These are phyloP conservation scores for Sphaeramia orbicularis DNA, from an alignment of 2,797 vertebrate genomes.

Conservation along the genomic window DNA sequence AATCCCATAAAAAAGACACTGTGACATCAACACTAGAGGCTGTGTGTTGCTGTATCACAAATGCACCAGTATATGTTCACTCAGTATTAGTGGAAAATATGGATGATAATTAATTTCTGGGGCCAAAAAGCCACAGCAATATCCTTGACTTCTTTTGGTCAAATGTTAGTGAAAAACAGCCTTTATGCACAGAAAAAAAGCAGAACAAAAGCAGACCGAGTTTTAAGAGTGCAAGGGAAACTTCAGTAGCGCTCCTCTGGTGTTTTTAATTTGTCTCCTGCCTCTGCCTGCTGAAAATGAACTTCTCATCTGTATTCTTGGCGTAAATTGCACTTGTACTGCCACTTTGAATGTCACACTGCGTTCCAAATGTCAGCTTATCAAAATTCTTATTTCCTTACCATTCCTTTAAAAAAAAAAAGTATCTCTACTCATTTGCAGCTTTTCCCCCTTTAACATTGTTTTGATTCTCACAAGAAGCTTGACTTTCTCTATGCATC, in stretches of 20 bases:
- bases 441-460: conserved; percentile 27
- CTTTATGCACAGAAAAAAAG: background rate
- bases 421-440: conserved; percentile 31
- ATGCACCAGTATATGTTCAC: background rate
- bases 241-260: conserved; percentile 27
- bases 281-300: conserved; percentile 32
- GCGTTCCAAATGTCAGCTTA: conserved; percentile 76
- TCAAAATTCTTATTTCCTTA: conserved; percentile 73
- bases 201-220: conserved; percentile 10
- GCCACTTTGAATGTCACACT: conserved; percentile 72
- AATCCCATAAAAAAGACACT: background rate
- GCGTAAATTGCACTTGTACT: conserved; percentile 57
- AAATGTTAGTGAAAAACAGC: background rate
- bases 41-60: background rate
- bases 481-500: conserved; percentile 55
- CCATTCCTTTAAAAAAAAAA: conserved; percentile 37
- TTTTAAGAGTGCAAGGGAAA: conserved; percentile 17
- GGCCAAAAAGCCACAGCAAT: background rate
- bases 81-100: background rate
- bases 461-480: conserved; percentile 39
- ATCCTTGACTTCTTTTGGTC: background rate
- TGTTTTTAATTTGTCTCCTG: conserved; percentile 21
- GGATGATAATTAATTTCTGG: background rate
- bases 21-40: background rate
- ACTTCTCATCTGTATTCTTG: conserved; percentile 68